Conservation (phyloP, 1,140 invertebrate species). For the Apis dorsata region DNA sequence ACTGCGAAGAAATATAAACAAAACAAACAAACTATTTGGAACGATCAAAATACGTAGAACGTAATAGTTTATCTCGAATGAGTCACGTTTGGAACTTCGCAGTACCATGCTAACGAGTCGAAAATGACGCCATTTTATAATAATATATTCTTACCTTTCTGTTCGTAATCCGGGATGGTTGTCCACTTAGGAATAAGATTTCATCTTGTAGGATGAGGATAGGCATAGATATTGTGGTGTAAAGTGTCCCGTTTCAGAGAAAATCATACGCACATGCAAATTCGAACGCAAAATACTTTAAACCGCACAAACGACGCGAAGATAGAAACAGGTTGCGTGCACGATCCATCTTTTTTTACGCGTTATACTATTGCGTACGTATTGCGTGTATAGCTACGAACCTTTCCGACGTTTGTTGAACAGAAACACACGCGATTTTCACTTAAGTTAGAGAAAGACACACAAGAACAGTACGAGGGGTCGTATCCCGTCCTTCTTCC, state of each 20-base stretch:
- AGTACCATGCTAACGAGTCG: background rate
- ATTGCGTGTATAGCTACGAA: background rate
- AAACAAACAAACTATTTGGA: too few species aligned
- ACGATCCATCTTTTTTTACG: slow-evolving; percentile 24
- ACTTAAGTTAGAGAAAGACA: slow-evolving; percentile 4
- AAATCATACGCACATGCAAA: background rate
- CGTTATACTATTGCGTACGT: slow-evolving; percentile 15
- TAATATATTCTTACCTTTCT: background rate
- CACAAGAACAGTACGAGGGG: slow-evolving; percentile 20
- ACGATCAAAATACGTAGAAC: background rate
- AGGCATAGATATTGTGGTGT: slow-evolving; percentile 15
- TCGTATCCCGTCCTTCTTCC: slow-evolving; percentile 41
- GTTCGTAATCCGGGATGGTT: slow-evolving; percentile 6
- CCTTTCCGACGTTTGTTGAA: background rate
- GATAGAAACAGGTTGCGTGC: slow-evolving; percentile 48
- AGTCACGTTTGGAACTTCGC: background rate
- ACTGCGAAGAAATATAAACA: slow-evolving; percentile 9
- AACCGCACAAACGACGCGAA: slow-evolving; percentile 36
- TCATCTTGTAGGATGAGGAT: slow-evolving; percentile 18
- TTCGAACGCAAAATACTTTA: slow-evolving; percentile 23
- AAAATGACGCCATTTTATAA: background rate
- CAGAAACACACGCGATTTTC: background rate
- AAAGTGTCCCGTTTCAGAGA: background rate
- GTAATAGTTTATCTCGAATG: too few species aligned
- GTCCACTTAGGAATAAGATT: slow-evolving; percentile 13